Percentiles rank a stretch among this genome's conserved stretches.
Evolutionary conservation across 2,113 vertebrate species (phyloP).

Genomic region (Neogobius melanostomus): DNA sequence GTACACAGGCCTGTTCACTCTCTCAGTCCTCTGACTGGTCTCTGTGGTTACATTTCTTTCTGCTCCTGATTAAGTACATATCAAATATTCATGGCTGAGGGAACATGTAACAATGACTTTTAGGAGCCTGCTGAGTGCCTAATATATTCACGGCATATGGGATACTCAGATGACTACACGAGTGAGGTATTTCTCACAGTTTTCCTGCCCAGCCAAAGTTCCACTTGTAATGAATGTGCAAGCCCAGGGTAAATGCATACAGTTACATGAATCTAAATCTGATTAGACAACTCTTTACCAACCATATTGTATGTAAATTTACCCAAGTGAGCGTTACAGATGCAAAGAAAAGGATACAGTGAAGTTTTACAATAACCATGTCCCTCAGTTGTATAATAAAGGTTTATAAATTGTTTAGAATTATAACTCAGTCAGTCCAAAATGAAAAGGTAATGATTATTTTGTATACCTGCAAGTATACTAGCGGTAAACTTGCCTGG

Average conservation of each 20-base stretch:
- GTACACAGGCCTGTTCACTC: conserved; percentile 19
- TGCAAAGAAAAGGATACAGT: too few relatives aligned
- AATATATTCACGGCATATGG: conserved; percentile 63
- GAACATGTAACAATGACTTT: conserved; percentile 67
- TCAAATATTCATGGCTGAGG: conserved; percentile 65
- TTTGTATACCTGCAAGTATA: too few relatives aligned
- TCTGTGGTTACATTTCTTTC: conserved; percentile 44
- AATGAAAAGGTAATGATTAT: too few relatives aligned
- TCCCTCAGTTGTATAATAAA: too few relatives aligned
- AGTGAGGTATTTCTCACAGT: conserved; percentile 59
- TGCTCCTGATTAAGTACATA: conserved; percentile 62
- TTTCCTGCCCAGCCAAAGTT: conserved; percentile 61
- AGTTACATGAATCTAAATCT: too few relatives aligned
- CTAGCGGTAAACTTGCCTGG: too few relatives aligned
- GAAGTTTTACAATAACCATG: too few relatives aligned
- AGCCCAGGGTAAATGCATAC: conserved; percentile 69
- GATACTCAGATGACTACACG: conserved; percentile 61
- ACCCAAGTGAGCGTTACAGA: too few relatives aligned
- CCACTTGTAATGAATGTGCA: conserved; percentile 52
- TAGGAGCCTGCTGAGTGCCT: conserved; percentile 49
- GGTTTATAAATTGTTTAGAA: too few relatives aligned
- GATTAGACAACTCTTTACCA: too few relatives aligned
- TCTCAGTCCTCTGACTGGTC: conserved; percentile 39
- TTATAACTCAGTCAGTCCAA: too few relatives aligned
- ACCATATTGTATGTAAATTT: too few relatives aligned